phyloP scores from a whole-genome alignment of 2,113 vertebrate genomes.

The Hippocampus zosterae region DNA sequence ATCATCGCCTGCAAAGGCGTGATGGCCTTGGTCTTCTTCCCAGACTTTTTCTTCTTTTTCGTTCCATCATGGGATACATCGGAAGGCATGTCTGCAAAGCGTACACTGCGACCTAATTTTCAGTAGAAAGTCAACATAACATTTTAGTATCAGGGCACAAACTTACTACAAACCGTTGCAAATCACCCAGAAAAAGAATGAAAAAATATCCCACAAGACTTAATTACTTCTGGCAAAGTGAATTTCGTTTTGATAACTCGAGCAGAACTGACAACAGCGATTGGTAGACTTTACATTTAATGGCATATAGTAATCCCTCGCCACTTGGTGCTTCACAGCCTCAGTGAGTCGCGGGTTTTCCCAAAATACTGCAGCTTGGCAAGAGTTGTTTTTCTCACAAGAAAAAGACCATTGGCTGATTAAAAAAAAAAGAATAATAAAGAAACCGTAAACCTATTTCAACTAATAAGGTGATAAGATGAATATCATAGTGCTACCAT shows the following conservation, averaged over 20 bases:
- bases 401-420: too few relatives aligned
- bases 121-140: background rate
- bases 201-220: background rate
- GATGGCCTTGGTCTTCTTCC: constrained; percentile 91
- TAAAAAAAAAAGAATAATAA: too few relatives aligned
- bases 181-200: background rate
- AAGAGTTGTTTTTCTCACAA: too few relatives aligned
- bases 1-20: constrained; percentile 98
- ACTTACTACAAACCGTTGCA: background rate
- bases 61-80: constrained; percentile 57
- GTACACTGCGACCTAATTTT: constrained; percentile 78
- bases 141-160: background rate
- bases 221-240: background rate
- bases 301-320: too few relatives aligned
- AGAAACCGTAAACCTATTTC: too few relatives aligned
- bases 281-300: background rate
- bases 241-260: background rate
- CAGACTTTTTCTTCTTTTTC: constrained; percentile 82
- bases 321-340: too few relatives aligned
- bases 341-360: too few relatives aligned
- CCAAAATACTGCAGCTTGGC: too few relatives aligned
- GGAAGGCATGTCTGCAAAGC: constrained; percentile 86
- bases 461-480: too few relatives aligned
- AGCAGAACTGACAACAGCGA: background rate
- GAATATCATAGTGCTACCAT: too few relatives aligned